These are phyloP conservation scores for Apodemus speciosus DNA, from an alignment of 2,113 vertebrate genomes.

Conservation along the genomic window DNA sequence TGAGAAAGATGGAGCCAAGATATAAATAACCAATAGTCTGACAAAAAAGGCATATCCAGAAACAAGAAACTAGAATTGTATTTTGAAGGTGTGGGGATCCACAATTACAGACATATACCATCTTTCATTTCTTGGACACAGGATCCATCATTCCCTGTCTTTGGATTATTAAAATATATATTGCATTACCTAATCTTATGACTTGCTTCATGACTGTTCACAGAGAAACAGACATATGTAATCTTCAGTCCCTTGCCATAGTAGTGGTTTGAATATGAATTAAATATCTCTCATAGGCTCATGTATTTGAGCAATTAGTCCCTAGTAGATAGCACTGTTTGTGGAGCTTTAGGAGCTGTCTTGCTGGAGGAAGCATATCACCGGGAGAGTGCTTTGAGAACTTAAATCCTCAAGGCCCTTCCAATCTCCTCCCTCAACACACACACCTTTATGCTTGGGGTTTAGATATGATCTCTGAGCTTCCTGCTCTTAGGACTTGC, in stretches of 20 bases:
- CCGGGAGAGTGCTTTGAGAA: background rate
- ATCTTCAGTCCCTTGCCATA: background rate
- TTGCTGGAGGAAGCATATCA: background rate
- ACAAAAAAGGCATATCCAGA: background rate
- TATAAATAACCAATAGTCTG: background rate
- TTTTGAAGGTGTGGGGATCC: background rate
- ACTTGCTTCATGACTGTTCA: background rate
- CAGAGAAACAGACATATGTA: background rate
- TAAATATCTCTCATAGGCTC: background rate
- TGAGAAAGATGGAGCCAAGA: background rate
- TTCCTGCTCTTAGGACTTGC: too few species aligned
- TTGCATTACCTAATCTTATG: background rate
- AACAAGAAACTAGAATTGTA: background rate
- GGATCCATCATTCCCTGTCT: background rate
- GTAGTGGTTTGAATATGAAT: background rate
- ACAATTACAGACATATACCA: accelerated
- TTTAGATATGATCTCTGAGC: too few species aligned
- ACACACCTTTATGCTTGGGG: too few species aligned
- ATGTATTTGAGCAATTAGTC: too few species aligned
- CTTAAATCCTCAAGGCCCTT: background rate
- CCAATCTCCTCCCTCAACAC: background rate
- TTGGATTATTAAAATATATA: background rate
- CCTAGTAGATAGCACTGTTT: too few species aligned
- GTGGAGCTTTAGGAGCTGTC: background rate
- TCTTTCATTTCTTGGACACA: background rate